Base-by-base conservation (phyloP, 2,888 invertebrate genomes). In the Listrodromus nycthemerus region DNA sequence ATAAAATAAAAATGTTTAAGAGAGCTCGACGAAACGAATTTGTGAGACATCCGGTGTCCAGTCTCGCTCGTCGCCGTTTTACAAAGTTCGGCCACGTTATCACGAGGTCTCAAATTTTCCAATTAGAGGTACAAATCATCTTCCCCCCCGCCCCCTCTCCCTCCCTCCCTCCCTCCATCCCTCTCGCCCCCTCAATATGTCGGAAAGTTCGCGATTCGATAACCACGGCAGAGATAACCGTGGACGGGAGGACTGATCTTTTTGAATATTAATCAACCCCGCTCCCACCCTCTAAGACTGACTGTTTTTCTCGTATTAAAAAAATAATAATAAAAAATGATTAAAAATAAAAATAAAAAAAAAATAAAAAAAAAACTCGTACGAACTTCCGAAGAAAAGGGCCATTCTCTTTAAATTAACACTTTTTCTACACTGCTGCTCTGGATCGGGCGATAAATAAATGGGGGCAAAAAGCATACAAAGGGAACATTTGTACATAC, bases 211-310 rank as follows among this genome's bases (percentile, higher is more conserved):
- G 52, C 67, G 69, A n/a, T 78, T 33, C 58, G 58, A 33, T 69
- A 2, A 37, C 69, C 27, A 19, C 48, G 50, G 45, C 27, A 45
- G 27, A 67, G 37, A 37, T 2, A 37, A 76, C 45, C 69, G 66
- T 58, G 79, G 74, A 66, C 30, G 63, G 48, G 73, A 78, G 85
- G 78, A 86, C 82, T 81, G 79, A 77, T 76, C 82, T 86, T 85
- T 83, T 71, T 77, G 65, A 70, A 76, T 74, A 61, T 77, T 30
- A 78, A 79, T 61, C 71, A 76, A 69, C 69, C 58, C 85, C 80
- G 48, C 48, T 71, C 61, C 71, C 80, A 86, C 85, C 86, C 84
- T 33, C 85, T 88, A 91, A 91, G 91, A 91, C 91, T 91, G 91
- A 91, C 88, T 86, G 88, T 87, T 89, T 88, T 88, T 90, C 87